Conservation (phyloP, 2,113 vertebrate genomes). For the Platichthys stellatus region DNA sequence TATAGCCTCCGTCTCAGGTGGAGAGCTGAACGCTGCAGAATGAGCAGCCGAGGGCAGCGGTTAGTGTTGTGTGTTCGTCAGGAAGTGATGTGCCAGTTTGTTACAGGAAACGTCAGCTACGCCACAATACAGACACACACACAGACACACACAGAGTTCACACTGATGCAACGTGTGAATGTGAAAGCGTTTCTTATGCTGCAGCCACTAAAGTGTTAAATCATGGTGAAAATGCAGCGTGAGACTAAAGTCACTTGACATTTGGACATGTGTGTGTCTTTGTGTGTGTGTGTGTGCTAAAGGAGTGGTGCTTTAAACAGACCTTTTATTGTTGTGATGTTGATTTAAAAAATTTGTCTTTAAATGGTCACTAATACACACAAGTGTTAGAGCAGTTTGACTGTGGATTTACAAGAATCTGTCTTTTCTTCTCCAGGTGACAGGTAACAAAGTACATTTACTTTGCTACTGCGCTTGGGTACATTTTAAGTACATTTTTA, state of each 20-base stretch:
- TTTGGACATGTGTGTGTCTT: too few species aligned
- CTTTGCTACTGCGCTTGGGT: too few species aligned
- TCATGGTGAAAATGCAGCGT: background rate
- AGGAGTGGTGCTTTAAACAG: too few species aligned
- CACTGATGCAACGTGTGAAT: background rate
- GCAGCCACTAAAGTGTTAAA: background rate
- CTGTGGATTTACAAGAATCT: background rate
- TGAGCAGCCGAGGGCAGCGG: background rate
- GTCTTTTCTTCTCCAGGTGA: background rate
- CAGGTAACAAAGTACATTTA: too few species aligned
- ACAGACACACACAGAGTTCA: background rate
- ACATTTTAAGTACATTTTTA: too few species aligned
- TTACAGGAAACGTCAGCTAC: constrained; percentile 49
- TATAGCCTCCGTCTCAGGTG: constrained; percentile 14
- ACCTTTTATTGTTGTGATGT: background rate
- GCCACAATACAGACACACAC: background rate
- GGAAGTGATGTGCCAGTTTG: constrained; percentile 26
- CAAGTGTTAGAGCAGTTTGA: background rate
- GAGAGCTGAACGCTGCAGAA: background rate
- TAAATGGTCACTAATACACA: background rate
- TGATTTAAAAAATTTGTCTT: constrained; percentile 1
- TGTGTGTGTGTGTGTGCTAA: too few species aligned
- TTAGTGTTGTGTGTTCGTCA: background rate
- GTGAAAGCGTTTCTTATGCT: background rate
- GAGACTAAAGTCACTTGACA: background rate